Percentiles rank a stretch among this genome's conserved stretches.
Evolutionary conservation across 2,888 invertebrate species (phyloP).

Genomic region (Machimus atricapillus): DNA sequence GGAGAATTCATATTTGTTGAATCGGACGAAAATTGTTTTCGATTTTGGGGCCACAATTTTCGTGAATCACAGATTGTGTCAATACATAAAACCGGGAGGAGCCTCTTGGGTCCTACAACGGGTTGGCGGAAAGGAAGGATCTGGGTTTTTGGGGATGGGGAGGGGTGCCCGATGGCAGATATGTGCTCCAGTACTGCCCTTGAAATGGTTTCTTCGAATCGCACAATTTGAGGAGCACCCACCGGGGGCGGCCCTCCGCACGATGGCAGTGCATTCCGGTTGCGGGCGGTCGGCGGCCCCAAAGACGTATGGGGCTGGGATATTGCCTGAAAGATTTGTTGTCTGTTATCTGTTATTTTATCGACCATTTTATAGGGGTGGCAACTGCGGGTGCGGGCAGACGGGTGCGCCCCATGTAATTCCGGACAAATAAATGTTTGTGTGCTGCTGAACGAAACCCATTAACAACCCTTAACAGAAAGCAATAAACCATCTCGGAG

Average conservation of each 20-base stretch:
- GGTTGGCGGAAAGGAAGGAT: not conserved
- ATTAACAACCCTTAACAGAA: slow-evolving; percentile 45
- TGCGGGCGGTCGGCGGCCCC: slow-evolving; percentile 10
- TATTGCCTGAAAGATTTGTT: slow-evolving; percentile 40
- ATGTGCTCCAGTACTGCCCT: slow-evolving; percentile 17
- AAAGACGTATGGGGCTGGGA: slow-evolving; percentile 37
- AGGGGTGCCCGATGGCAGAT: not conserved
- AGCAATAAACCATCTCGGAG: slow-evolving; percentile 44
- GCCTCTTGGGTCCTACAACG: not conserved
- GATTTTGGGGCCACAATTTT: slow-evolving; percentile 30
- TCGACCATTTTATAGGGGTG: slow-evolving; percentile 39
- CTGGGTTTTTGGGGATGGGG: not conserved
- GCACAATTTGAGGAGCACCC: slow-evolving; percentile 24
- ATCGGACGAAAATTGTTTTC: slow-evolving; percentile 34
- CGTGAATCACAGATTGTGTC: slow-evolving; percentile 32
- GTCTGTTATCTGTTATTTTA: slow-evolving; percentile 40
- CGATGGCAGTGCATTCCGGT: slow-evolving; percentile 24
- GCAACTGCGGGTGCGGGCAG: not conserved
- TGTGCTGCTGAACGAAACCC: slow-evolving; percentile 43
- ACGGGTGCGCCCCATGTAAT: slow-evolving; percentile 24
- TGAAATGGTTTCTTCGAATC: slow-evolving; percentile 30
- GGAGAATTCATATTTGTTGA: slow-evolving; percentile 29
- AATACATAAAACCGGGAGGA: not conserved
- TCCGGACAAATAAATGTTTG: slow-evolving; percentile 37
- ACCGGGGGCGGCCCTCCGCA: not conserved